Evolutionary conservation across 2,113 vertebrate genomes (phyloP), one percentile per base, ranked within the genome.

Genomic region (Macheiramphus alcinus): DNA sequence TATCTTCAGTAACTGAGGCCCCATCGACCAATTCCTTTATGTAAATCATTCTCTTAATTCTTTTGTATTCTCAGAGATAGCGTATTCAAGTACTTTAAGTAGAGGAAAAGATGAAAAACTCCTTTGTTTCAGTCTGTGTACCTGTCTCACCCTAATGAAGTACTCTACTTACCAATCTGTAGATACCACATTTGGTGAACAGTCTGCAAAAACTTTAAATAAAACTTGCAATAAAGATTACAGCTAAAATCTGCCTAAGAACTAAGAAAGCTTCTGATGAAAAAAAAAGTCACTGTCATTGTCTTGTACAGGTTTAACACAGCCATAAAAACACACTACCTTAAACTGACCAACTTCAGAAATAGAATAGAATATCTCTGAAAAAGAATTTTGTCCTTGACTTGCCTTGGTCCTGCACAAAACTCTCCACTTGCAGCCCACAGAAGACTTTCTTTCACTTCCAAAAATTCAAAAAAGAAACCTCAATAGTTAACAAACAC

Each of bases 31-130:
- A 89, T 59, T 95, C 61, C 25, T 66, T 23, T 9, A 63, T 17
- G 47, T 55, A 83, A 96, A 71, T 62, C 8, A 89, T 78, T 81
- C 13, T 67, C 78, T 84, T 84, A 75, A 43, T 70, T 83, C 73
- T 85, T 95, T 88, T 91, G 76, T 93, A 48, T 90, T 96, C 71
- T 88, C 43, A 85, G 80, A 88, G 93, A 83, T 88, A 95, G 63
- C 27, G 32, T 17, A 55, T 66, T 83, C 82, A 90, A 90, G 36
- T 58, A 74, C 16, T 17, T 62, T 66, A 85, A 67, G 13, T 1
- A 50, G 48, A 89, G 45, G 36, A 91, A 93, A 87, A 85, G 61
- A 82, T 74, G 12, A 65, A 79, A 73, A 85, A 31, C 73, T 52
- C 61, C 36, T 95, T 91, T 94, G 86, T 92, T 97, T 75, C 53